Evolutionary conservation across 2,888 invertebrate genomes (phyloP).

Genomic region (Lissocephala sabroskyi): DNA sequence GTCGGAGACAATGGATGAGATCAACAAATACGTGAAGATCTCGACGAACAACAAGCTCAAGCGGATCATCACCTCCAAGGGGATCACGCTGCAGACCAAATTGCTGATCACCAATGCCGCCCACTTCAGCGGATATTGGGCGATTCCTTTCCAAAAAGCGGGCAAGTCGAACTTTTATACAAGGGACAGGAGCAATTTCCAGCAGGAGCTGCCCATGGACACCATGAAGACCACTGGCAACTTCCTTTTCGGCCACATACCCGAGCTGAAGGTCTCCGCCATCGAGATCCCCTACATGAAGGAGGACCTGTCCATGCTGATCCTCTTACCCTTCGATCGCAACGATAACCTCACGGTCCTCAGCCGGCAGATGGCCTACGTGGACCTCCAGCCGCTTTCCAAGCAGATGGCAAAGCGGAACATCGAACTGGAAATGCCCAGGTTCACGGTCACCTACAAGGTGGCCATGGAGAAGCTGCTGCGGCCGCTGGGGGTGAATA

Average conservation of each 20-base stretch:
- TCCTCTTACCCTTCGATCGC: neutral
- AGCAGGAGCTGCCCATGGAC: neutral
- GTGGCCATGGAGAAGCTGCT: neutral
- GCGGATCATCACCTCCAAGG: neutral
- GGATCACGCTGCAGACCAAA: neutral
- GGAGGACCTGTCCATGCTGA: neutral
- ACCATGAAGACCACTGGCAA: neutral
- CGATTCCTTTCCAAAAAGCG: neutral
- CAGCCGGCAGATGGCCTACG: neutral
- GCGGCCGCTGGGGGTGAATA: neutral
- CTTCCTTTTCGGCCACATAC: neutral
- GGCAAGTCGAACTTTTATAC: no score
- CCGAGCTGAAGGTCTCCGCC: neutral
- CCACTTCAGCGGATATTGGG: neutral
- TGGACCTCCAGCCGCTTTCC: neutral
- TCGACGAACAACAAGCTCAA: neutral
- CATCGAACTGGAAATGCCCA: neutral
- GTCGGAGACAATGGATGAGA: neutral
- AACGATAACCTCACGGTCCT: neutral
- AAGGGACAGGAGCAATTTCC: no score
- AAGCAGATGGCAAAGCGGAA: neutral
- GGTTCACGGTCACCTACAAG: neutral
- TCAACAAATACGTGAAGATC: neutral
- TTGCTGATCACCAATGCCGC: neutral
- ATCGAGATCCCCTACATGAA: neutral